Evolutionary conservation across 1,140 invertebrate species (phyloP).

Genomic region (Leptoteleia sp.): DNA sequence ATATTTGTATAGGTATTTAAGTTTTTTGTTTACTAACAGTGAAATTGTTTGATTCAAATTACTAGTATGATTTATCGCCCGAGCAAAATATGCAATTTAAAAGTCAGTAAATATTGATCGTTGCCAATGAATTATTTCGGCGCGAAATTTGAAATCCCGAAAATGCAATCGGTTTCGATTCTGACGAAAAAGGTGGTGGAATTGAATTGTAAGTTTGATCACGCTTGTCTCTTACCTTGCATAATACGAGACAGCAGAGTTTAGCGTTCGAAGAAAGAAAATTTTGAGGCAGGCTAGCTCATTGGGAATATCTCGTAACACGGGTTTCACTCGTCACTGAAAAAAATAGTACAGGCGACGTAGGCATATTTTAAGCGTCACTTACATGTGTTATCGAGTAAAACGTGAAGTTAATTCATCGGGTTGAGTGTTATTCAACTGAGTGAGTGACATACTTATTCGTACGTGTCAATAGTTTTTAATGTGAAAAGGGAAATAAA

Average conservation of each 20-base stretch:
- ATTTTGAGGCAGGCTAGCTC: constrained; percentile 72
- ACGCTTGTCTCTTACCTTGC: constrained; percentile 63
- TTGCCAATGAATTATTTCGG: too few species aligned
- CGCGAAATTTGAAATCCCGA: constrained; percentile 12
- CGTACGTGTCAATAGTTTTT: constrained; percentile 48
- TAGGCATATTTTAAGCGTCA: constrained; percentile 60
- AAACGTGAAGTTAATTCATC: constrained; percentile 51
- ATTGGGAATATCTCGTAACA: constrained; percentile 67
- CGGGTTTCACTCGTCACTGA: constrained; percentile 66
- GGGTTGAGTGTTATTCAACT: constrained; percentile 34
- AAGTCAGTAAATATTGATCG: too few species aligned
- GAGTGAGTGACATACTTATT: constrained; percentile 33
- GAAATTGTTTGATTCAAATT: too few species aligned
- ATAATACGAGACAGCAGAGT: constrained; percentile 63
- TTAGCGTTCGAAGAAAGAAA: constrained; percentile 63
- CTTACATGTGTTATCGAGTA: constrained; percentile 52
- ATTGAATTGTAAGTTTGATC: constrained; percentile 26
- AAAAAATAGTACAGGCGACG: constrained; percentile 67
- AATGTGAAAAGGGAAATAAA: constrained; percentile 40
- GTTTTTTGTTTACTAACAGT: too few species aligned
- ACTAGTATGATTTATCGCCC: too few species aligned
- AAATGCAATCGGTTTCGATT: neutral
- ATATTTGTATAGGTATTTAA: too few species aligned
- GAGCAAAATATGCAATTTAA: too few species aligned
- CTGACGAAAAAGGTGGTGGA: neutral